Conservation (phyloP, 1,140 invertebrate genomes). For the Drosophila mojavensis region DNA sequence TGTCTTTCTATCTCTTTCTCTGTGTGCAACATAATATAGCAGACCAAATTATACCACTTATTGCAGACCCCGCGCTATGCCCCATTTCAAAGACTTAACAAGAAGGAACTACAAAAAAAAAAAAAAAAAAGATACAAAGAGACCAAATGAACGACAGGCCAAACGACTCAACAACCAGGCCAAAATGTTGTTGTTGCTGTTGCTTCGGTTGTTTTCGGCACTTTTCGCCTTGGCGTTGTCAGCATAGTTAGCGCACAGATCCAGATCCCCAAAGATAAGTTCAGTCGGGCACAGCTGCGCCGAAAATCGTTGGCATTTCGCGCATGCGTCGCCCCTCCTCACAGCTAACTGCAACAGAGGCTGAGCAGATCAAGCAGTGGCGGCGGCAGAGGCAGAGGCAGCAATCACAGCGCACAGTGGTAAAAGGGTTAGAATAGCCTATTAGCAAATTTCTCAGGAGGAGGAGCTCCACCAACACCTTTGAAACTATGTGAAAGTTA, state of each 20-base stretch:
- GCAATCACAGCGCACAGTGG: slow-evolving; percentile 47
- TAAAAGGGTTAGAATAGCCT: background rate
- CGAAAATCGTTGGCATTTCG: slow-evolving; percentile 78
- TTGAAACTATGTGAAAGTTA: too few relatives aligned
- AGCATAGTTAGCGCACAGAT: slow-evolving; percentile 72
- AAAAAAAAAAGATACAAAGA: slow-evolving; percentile 14
- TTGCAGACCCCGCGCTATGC: slow-evolving; percentile 19
- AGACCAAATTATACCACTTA: slow-evolving; percentile 77
- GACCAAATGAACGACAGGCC: slow-evolving; percentile 74
- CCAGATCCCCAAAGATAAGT: slow-evolving; percentile 76
- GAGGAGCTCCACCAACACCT: too few relatives aligned
- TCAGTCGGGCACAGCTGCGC: slow-evolving; percentile 72
- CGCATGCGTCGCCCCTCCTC: slow-evolving; percentile 52
- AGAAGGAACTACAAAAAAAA: slow-evolving; percentile 51
- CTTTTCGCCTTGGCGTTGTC: slow-evolving; percentile 66
- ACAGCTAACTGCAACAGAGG: slow-evolving; percentile 2
- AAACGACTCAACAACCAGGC: slow-evolving; percentile 57
- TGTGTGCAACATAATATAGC: slow-evolving; percentile 73
- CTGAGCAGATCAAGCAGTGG: background rate
- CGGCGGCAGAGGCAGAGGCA: background rate
- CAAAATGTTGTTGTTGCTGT: slow-evolving; percentile 33
- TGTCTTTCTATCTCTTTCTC: background rate
- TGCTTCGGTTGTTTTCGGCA: slow-evolving; percentile 63
- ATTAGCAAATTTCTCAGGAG: background rate
- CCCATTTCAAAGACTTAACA: slow-evolving; percentile 51